Conservation (phyloP, 2,797 vertebrate species). For the Trachurus trachurus region DNA sequence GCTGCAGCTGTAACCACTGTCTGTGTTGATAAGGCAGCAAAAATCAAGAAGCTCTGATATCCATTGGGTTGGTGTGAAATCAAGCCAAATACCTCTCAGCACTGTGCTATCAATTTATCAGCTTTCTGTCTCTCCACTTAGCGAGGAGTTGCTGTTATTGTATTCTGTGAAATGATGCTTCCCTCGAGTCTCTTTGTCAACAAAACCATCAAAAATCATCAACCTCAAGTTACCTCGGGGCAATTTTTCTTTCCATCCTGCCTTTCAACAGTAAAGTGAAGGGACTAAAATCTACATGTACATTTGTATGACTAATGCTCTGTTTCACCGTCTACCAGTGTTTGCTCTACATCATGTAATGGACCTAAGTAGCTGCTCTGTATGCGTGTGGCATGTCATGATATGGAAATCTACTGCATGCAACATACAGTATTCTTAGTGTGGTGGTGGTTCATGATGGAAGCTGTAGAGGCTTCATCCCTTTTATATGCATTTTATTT, state of each 20-base stretch:
- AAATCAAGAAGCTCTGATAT: not conserved
- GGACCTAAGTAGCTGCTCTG: constrained; percentile 22
- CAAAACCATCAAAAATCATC: constrained; percentile 13
- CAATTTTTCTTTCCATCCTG: constrained; percentile 22
- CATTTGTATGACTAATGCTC: constrained; percentile 59
- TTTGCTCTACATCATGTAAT: constrained; percentile 18
- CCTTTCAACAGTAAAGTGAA: constrained; percentile 24
- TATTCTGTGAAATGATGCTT: constrained; percentile 29
- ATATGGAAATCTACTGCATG: constrained; percentile 3
- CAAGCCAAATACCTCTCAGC: constrained; percentile 6
- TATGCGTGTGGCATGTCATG: constrained; percentile 11
- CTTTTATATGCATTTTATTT: constrained; percentile 12
- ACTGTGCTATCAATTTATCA: constrained; percentile 20
- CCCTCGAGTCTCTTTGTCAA: constrained; percentile 35
- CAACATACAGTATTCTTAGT: not conserved
- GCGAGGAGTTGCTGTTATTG: constrained; percentile 34
- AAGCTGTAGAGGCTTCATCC: not conserved
- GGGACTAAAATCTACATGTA: constrained; percentile 31
- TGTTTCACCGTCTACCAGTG: constrained; percentile 54
- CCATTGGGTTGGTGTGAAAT: constrained; percentile 3
- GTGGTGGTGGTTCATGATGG: not conserved
- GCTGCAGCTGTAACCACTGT: not conserved
- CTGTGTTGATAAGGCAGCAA: not conserved
- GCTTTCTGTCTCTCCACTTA: not conserved
- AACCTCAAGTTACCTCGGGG: constrained; percentile 35